phyloP scores from a whole-genome alignment of 2,113 vertebrate species.

The Puntigrus tetrazona region DNA sequence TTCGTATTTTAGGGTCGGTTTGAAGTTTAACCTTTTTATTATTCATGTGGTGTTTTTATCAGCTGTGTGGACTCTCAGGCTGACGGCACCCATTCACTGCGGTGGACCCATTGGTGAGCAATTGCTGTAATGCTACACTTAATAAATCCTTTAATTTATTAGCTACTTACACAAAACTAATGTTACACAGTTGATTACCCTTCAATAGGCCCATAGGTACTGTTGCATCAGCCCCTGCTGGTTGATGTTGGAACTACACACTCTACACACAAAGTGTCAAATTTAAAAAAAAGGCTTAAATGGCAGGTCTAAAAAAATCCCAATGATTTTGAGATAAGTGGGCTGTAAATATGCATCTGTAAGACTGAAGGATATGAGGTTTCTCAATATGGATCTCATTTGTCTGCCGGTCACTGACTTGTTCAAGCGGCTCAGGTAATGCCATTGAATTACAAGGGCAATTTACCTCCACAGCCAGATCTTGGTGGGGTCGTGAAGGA shows the following conservation, averaged over 20 bases:
- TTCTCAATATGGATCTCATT: neutral
- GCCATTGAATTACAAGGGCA: constrained; percentile 41
- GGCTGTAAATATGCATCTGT: constrained; percentile 6
- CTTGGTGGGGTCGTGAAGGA: neutral
- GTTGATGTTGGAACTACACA: neutral
- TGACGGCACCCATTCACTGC: too few relatives aligned
- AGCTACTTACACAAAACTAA: neutral
- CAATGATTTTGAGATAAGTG: neutral
- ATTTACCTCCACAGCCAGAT: constrained; percentile 22
- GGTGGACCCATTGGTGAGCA: neutral
- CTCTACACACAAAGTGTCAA: neutral
- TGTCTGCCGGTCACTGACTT: neutral
- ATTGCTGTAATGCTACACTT: neutral
- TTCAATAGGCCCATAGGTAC: neutral
- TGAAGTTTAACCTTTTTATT: too few relatives aligned
- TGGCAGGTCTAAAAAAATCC: neutral
- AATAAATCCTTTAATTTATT: neutral
- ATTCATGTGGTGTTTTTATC: too few relatives aligned
- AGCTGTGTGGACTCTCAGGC: neutral
- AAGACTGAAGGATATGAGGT: neutral
- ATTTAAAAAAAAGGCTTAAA: neutral
- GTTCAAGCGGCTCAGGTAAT: constrained; percentile 11
- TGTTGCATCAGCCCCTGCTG: neutral
- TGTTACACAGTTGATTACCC: neutral
- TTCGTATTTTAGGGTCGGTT: too few relatives aligned